phyloP scores from a whole-genome alignment of 2,888 invertebrate genomes.

The Osmoderma eremita region DNA sequence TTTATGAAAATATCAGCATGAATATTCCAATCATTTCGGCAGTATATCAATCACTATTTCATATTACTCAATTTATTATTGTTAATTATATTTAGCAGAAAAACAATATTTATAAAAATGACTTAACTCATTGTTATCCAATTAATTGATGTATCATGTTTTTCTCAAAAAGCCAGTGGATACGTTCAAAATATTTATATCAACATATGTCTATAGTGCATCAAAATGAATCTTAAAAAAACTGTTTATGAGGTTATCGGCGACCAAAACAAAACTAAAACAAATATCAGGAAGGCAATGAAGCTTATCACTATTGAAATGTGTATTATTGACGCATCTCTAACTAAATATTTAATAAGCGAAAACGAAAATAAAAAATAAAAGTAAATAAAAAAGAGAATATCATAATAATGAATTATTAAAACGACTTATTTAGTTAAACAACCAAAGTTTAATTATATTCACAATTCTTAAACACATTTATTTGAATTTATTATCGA shows the following conservation, averaged over 20 bases:
- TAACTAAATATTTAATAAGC: conserved; percentile 24
- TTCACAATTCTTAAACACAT: conserved; percentile 27
- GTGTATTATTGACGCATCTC: conserved; percentile 24
- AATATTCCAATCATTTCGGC: too few relatives aligned
- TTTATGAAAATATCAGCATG: too few relatives aligned
- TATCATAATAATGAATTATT: conserved; percentile 33
- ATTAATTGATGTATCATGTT: too few relatives aligned
- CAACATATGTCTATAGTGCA: too few relatives aligned
- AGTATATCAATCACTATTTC: too few relatives aligned
- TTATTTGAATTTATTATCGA: conserved; percentile 17
- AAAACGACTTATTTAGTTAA: conserved; percentile 24
- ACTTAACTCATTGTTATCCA: too few relatives aligned
- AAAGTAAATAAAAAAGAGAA: conserved; percentile 1
- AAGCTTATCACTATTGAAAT: too few relatives aligned
- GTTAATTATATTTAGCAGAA: too few relatives aligned
- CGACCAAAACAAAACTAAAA: not conserved
- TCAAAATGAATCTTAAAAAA: not conserved
- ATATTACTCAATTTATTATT: too few relatives aligned
- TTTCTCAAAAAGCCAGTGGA: too few relatives aligned
- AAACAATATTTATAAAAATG: too few relatives aligned
- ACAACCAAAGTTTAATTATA: conserved; percentile 26
- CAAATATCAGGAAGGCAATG: not conserved
- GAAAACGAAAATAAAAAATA: conserved; percentile 11
- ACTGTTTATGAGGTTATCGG: conserved; percentile 5
- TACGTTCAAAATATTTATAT: too few relatives aligned